These are phyloP conservation scores for Penelope pileata DNA, from an alignment of 2,113 vertebrate genomes.

Conservation along the genomic window DNA sequence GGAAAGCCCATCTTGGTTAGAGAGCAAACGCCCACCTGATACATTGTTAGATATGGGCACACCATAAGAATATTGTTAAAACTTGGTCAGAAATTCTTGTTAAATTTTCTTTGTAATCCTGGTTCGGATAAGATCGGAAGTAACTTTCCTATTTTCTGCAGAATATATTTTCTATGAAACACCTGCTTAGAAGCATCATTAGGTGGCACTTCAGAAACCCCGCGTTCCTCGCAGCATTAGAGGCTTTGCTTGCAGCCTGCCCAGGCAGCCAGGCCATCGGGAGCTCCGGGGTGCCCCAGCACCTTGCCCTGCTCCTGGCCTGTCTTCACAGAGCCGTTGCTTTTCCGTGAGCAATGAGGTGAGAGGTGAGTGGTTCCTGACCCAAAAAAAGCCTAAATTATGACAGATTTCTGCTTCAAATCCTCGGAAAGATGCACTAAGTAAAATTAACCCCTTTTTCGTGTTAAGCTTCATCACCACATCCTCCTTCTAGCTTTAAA, in stretches of 20 bases:
- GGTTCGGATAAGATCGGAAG: background rate
- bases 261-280: background rate
- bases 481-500: background rate
- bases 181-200: background rate
- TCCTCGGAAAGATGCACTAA: background rate
- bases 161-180: background rate
- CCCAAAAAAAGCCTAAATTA: background rate
- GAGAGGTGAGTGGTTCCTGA: background rate
- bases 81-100: background rate
- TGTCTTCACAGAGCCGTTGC: background rate
- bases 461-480: accelerated
- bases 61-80: background rate
- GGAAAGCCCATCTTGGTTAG: background rate
- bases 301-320: background rate
- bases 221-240: background rate
- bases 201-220: background rate
- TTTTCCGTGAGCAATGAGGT: background rate
- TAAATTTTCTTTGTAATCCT: background rate
- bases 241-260: background rate
- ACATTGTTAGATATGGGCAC: background rate
- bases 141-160: background rate
- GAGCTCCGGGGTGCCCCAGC: background rate
- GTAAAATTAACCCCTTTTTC: background rate
- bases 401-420: background rate
- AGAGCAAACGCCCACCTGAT: background rate